These are phyloP conservation scores for Drosophila persimilis DNA, from an alignment of 1,140 invertebrate species.

Conservation along the genomic window DNA sequence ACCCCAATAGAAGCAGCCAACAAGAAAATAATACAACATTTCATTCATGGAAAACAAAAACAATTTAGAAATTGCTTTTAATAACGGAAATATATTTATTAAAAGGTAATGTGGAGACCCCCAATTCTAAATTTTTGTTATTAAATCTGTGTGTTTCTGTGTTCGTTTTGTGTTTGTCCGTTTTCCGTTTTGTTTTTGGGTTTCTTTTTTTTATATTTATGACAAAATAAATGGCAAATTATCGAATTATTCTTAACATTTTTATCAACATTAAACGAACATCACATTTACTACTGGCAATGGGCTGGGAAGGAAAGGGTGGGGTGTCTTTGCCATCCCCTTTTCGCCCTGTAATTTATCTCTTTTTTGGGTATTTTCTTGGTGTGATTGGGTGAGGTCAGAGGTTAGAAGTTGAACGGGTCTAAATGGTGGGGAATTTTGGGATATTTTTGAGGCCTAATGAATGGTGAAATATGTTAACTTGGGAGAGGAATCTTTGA, in stretches of 20 bases:
- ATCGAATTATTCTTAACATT: conserved; percentile 17
- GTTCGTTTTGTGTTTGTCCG: conserved; percentile 17
- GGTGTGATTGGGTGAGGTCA: no score
- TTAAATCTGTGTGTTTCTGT: conserved; percentile 38
- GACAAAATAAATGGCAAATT: conserved; percentile 39
- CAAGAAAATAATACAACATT: conserved; percentile 36
- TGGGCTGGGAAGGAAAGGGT: no score
- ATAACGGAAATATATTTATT: conserved; percentile 83
- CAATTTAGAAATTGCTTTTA: conserved; percentile 83
- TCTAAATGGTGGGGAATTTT: no score
- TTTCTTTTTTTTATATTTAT: conserved; percentile 15
- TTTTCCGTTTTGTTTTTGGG: conserved; percentile 8
- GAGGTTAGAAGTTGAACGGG: no score
- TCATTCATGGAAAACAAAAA: conserved; percentile 83
- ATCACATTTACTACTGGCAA: conserved; percentile 20
- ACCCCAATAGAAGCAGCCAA: conserved; percentile 20
- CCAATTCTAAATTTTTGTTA: conserved; percentile 34
- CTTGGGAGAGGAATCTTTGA: no score
- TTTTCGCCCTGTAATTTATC: no score
- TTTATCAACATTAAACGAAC: conserved; percentile 22
- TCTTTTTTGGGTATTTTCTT: no score
- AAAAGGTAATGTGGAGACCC: conserved; percentile 73
- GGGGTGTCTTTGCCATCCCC: no score
- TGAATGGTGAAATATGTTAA: no score
- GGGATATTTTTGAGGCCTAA: no score